Conservation (phyloP, 2,797 vertebrate species). For the Phoxinus dragarum region DNA sequence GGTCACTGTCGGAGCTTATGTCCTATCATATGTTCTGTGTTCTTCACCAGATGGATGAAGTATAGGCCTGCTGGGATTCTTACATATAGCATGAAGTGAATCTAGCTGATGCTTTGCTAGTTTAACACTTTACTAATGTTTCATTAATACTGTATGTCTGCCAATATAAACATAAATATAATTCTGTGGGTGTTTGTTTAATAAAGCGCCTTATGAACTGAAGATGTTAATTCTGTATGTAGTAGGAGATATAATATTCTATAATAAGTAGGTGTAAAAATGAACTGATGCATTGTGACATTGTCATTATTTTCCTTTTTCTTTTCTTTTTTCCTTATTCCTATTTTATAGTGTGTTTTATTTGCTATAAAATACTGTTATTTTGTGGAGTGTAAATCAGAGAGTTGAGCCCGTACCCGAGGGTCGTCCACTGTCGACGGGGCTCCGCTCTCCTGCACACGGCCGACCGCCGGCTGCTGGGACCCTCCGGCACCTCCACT, state of each 20-base stretch:
- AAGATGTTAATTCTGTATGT: neutral
- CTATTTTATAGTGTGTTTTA: neutral
- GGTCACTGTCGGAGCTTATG: neutral
- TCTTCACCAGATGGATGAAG: too few relatives aligned
- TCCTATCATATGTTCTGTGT: neutral
- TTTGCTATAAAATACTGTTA: neutral
- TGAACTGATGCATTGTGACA: neutral
- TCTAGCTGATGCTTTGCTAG: too few relatives aligned
- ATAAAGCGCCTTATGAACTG: neutral
- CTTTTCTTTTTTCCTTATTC: too few relatives aligned
- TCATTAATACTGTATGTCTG: neutral
- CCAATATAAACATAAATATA: neutral
- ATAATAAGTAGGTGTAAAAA: neutral
- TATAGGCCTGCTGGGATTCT: neutral
- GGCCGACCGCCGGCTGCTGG: conserved; percentile 64
- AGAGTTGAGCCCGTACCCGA: conserved; percentile 73
- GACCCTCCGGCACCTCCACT: conserved; percentile 65
- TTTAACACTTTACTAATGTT: too few relatives aligned
- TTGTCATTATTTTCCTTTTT: too few relatives aligned
- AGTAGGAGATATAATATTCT: neutral
- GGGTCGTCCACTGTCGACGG: conserved; percentile 79
- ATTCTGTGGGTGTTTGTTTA: neutral
- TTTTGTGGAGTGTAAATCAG: too few relatives aligned
- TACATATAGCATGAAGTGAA: neutral
- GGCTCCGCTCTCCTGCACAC: conserved; percentile 71